Conservation (phyloP, 2,888 invertebrate genomes). For the Dastarcus helophoroides region DNA sequence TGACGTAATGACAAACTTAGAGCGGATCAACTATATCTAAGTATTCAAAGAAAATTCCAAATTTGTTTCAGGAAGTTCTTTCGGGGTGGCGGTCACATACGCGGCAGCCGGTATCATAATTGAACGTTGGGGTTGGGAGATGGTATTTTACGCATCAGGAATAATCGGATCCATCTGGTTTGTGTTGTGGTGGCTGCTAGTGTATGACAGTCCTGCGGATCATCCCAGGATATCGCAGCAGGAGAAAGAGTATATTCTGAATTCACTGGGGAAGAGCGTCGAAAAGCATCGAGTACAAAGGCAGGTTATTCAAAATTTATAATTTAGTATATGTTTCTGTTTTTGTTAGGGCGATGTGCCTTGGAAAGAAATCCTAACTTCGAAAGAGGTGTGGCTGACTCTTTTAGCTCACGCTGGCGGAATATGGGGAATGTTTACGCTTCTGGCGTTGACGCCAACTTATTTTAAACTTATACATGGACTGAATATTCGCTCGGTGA, state of each 20-base stretch:
- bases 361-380: slow-evolving; percentile 49
- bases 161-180: slow-evolving; percentile 54
- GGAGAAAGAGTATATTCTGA: slow-evolving; percentile 48
- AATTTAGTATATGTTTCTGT: no score
- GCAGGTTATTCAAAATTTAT: no score
- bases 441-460: slow-evolving; percentile 59
- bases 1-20: no score
- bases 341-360: slow-evolving; percentile 42
- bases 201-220: slow-evolving; percentile 50
- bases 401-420: slow-evolving; percentile 54
- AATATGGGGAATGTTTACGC: slow-evolving; percentile 56
- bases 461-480: slow-evolving; percentile 59
- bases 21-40: no score
- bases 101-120: slow-evolving; percentile 59
- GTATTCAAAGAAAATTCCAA: neutral
- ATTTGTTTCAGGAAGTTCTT: slow-evolving; percentile 43
- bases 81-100: slow-evolving; percentile 56
- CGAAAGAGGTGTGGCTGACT: slow-evolving; percentile 52
- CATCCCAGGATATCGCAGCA: slow-evolving; percentile 52
- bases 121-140: slow-evolving; percentile 55
- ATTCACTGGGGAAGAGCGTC: slow-evolving; percentile 40
- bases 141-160: slow-evolving; percentile 57
- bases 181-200: slow-evolving; percentile 47
- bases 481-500: slow-evolving; percentile 54
- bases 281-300: slow-evolving; percentile 29